These are phyloP conservation scores for Notospermus geniculatus DNA, from an alignment of 1,140 invertebrate genomes.

Conservation along the genomic window DNA sequence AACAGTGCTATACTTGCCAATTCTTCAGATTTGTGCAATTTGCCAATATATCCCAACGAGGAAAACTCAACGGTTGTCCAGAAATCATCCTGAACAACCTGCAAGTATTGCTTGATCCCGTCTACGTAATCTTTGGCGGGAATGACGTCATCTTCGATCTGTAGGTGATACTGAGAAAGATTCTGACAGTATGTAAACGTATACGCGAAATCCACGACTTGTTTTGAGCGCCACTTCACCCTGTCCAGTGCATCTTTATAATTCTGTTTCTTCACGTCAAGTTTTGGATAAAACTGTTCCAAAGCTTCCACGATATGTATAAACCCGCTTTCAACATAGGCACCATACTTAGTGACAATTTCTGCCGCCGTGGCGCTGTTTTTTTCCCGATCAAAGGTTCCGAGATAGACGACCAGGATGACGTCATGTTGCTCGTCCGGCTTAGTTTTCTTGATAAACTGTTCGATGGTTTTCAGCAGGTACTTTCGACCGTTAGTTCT, in stretches of 20 bases:
- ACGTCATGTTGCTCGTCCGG: slow-evolving; percentile 22
- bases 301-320: slow-evolving; percentile 42
- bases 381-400: slow-evolving; percentile 31
- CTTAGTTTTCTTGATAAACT: slow-evolving; percentile 29
- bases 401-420: slow-evolving; percentile 33
- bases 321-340: slow-evolving; percentile 31
- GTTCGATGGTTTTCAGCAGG: slow-evolving; percentile 33
- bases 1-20: slow-evolving; percentile 35
- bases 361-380: slow-evolving; percentile 21
- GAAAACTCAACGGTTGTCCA: slow-evolving; percentile 51
- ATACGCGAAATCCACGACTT: slow-evolving; percentile 51
- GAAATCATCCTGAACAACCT: neutral
- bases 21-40: slow-evolving; percentile 44
- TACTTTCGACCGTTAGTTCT: slow-evolving; percentile 27
- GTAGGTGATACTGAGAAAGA: slow-evolving; percentile 46
- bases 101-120: slow-evolving; percentile 40
- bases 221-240: slow-evolving; percentile 52
- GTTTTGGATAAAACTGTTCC: slow-evolving; percentile 39
- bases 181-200: slow-evolving; percentile 42
- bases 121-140: slow-evolving; percentile 38
- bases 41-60: slow-evolving; percentile 51
- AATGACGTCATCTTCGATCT: slow-evolving; percentile 54
- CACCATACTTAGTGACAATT: slow-evolving; percentile 21
- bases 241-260: slow-evolving; percentile 43
- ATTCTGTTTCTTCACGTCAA: slow-evolving; percentile 39